Conservation (phyloP, 2,888 invertebrate species). For the Taphrorychus bicolor region DNA sequence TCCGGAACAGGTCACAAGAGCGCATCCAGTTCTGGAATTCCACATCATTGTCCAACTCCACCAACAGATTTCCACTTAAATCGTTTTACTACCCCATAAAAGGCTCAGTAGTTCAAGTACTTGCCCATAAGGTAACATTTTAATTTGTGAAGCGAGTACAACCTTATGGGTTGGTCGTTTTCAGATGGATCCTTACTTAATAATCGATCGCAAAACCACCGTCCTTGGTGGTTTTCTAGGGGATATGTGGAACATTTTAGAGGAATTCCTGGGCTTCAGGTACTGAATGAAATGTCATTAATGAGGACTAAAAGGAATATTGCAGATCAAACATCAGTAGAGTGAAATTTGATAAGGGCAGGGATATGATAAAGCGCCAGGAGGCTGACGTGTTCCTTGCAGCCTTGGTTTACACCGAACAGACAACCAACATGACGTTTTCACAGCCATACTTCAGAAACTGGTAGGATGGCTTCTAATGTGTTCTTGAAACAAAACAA, state of each 20-base stretch:
- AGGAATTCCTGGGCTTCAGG: constrained; percentile 56
- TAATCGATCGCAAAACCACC: constrained; percentile 46
- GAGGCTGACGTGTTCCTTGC: constrained; percentile 53
- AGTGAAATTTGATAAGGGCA: constrained; percentile 33
- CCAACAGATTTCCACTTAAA: neutral
- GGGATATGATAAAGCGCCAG: constrained; percentile 35
- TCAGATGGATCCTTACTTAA: constrained; percentile 55
- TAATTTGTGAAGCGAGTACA: too few species aligned
- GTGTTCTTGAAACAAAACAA: too few species aligned
- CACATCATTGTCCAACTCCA: neutral
- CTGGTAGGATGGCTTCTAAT: too few species aligned
- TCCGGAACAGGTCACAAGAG: neutral
- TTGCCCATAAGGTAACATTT: neutral
- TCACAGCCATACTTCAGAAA: constrained; percentile 56
- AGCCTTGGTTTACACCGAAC: constrained; percentile 49
- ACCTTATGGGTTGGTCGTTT: neutral
- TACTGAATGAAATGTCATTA: constrained; percentile 37
- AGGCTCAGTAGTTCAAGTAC: neutral
- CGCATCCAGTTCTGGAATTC: neutral
- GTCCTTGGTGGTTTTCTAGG: constrained; percentile 57
- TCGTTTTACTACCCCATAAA: neutral
- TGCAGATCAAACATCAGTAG: constrained; percentile 20
- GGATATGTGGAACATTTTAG: constrained; percentile 57
- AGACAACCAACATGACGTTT: constrained; percentile 48
- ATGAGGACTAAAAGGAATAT: neutral